A percentile compares a stretch with the other conserved stretches of the same genome.
Conservation (phyloP, 2,888 invertebrate species). For the Yponomeuta malinellus region DNA sequence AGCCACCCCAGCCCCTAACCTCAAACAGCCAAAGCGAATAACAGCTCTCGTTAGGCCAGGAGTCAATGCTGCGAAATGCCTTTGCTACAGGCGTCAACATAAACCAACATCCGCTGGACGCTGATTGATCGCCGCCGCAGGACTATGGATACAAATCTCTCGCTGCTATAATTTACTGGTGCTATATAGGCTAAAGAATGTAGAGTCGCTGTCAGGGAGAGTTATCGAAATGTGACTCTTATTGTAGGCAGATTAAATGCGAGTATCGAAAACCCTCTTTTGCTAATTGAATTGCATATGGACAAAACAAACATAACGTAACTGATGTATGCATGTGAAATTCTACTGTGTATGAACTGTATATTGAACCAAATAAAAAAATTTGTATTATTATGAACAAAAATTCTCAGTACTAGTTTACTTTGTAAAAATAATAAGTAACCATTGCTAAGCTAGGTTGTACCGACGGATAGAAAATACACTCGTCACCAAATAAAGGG, state of each 20-base stretch:
- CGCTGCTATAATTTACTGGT: constrained; percentile 66
- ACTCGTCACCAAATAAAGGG: constrained; percentile 45
- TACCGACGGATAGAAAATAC: constrained; percentile 35
- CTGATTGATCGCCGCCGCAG: constrained; percentile 70
- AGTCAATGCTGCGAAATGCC: not conserved
- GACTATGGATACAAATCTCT: constrained; percentile 73
- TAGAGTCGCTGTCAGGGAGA: not conserved
- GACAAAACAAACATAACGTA: no score
- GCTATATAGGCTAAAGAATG: constrained; percentile 50
- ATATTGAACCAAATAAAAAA: not conserved
- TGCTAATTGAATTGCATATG: no score
- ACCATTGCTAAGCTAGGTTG: constrained; percentile 36
- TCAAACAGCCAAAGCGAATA: not conserved
- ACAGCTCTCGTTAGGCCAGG: not conserved
- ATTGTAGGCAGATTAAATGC: not conserved
- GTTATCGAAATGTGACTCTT: not conserved
- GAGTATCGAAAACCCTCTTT: not conserved
- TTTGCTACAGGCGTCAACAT: constrained; percentile 44
- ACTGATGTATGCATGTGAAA: no score
- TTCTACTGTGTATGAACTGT: no score
- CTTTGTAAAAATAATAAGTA: not conserved
- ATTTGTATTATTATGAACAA: not conserved
- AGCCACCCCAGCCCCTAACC: not conserved
- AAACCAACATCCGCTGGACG: constrained; percentile 68
- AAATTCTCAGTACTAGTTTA: not conserved